Evolutionary conservation across 2,797 vertebrate genomes (phyloP).

Genomic region (Fringilla coelebs): DNA sequence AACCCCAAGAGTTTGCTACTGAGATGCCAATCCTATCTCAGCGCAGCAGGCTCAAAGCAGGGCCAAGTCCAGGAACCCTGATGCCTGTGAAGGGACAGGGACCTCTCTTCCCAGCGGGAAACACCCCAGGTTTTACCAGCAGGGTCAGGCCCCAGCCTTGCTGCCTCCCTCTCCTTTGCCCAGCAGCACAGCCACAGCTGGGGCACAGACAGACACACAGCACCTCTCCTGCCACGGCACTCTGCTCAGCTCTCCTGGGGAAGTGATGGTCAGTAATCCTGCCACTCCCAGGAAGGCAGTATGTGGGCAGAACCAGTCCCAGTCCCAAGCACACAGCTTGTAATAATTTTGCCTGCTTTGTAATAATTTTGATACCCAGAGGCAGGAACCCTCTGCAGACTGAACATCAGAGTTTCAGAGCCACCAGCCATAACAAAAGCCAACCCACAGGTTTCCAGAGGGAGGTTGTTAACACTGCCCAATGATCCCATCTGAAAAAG

Average conservation of each 20-base stretch:
- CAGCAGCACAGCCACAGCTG: background rate
- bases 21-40: background rate
- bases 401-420: background rate
- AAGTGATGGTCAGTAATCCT: rapidly evolving
- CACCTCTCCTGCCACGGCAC: rapidly evolving
- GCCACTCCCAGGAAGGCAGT: background rate
- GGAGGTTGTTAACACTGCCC: rapidly evolving
- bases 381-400: background rate
- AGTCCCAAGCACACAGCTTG: no score
- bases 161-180: background rate
- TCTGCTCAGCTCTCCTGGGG: rapidly evolving
- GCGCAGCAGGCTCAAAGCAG: rapidly evolving
- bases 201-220: background rate
- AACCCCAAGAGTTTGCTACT: background rate
- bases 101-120: background rate
- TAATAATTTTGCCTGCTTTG: no score
- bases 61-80: background rate
- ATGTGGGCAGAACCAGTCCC: background rate
- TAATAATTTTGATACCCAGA: background rate
- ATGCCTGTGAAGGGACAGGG: background rate
- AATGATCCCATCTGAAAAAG: rapidly evolving
- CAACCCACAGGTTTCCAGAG: background rate
- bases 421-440: background rate
- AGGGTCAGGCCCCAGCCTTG: background rate
- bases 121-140: background rate